Evolutionary conservation across 2,797 vertebrate species (phyloP).

Genomic region (Sebastes kiyomatsui): DNA sequence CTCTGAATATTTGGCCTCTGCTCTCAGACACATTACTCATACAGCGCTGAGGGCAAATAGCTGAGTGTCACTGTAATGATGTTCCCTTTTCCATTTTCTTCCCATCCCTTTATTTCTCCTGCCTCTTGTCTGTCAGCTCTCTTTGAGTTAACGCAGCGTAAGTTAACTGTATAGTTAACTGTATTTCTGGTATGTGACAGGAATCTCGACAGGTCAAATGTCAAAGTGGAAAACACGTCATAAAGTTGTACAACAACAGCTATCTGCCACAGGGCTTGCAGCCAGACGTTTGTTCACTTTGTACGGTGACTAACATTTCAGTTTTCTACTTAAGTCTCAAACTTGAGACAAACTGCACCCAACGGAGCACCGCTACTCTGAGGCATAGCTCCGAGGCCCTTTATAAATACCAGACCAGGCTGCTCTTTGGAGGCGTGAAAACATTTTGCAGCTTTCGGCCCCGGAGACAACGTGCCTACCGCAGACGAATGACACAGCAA

Average conservation of each 20-base stretch:
- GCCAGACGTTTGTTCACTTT: neutral
- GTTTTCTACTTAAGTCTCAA: neutral
- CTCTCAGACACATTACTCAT: constrained; percentile 68
- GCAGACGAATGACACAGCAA: constrained; percentile 70
- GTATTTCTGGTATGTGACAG: constrained; percentile 2
- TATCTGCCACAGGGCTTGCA: neutral
- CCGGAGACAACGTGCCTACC: constrained; percentile 57
- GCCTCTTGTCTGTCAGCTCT: constrained; percentile 8
- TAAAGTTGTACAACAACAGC: constrained; percentile 1
- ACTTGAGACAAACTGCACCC: constrained; percentile 14
- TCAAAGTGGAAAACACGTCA: constrained; percentile 9
- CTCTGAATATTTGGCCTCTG: constrained; percentile 58
- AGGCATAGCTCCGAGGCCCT: neutral
- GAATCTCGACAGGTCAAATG: neutral
- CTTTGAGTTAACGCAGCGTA: neutral
- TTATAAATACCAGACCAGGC: constrained; percentile 31
- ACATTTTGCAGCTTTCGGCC: constrained; percentile 53
- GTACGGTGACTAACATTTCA: neutral
- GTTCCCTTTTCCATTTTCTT: constrained; percentile 54
- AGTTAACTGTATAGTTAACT: neutral
- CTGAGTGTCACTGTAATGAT: constrained; percentile 66
- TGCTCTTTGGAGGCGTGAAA: constrained; percentile 56
- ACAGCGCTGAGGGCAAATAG: constrained; percentile 61
- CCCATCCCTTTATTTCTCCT: constrained; percentile 13
- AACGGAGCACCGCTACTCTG: neutral